Conservation (phyloP, 1,140 invertebrate species). For the Luehdorfia chinensis region DNA sequence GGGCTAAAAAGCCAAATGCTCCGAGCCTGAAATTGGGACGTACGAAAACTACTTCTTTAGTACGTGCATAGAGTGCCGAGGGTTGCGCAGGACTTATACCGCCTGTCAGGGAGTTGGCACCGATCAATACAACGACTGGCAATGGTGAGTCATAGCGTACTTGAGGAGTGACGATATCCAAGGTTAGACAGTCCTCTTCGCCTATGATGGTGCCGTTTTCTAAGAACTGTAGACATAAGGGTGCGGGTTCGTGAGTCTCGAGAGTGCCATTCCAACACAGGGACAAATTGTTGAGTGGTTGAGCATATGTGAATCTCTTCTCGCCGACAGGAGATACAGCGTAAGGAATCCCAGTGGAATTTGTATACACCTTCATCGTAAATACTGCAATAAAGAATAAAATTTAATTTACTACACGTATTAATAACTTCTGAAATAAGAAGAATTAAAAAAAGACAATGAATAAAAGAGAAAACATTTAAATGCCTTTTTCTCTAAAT, state of each 20-base stretch:
- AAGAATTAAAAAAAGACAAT: too few relatives aligned
- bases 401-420: slow-evolving; percentile 4
- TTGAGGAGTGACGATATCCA: slow-evolving; percentile 87
- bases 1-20: slow-evolving; percentile 87
- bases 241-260: slow-evolving; percentile 81
- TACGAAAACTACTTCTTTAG: slow-evolving; percentile 89
- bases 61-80: slow-evolving; percentile 81
- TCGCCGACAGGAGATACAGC: slow-evolving; percentile 86
- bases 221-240: slow-evolving; percentile 82
- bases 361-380: slow-evolving; percentile 86
- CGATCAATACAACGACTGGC: slow-evolving; percentile 89
- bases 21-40: slow-evolving; percentile 88
- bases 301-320: slow-evolving; percentile 84
- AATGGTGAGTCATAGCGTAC: slow-evolving; percentile 84
- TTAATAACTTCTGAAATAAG: too few relatives aligned
- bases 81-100: slow-evolving; percentile 83
- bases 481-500: too few relatives aligned
- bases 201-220: slow-evolving; percentile 82
- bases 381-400: slow-evolving; percentile 70
- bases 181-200: slow-evolving; percentile 87
- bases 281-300: slow-evolving; percentile 80
- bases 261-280: slow-evolving; percentile 90
- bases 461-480: too few relatives aligned
- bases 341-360: slow-evolving; percentile 91
- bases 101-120: slow-evolving; percentile 85